These are phyloP conservation scores for Malacoraja senta DNA, from an alignment of 2,797 vertebrate species.

Conservation along the genomic window DNA sequence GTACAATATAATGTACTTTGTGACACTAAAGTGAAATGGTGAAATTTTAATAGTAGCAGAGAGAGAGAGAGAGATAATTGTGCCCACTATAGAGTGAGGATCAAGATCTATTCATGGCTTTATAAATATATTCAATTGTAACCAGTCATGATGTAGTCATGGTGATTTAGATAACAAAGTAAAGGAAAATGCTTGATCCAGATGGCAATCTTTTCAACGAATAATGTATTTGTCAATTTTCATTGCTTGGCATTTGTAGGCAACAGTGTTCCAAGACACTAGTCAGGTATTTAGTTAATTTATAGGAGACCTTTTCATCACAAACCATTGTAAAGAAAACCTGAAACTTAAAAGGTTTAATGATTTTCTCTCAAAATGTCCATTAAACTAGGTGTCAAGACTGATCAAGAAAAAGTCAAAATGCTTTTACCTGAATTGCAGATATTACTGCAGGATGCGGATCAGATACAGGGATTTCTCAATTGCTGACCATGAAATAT, in stretches of 20 bases:
- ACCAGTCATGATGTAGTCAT: slow-evolving; percentile 26
- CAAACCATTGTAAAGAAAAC: background rate
- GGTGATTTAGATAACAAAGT: slow-evolving; percentile 25
- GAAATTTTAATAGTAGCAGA: background rate
- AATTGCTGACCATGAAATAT: background rate
- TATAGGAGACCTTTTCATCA: background rate
- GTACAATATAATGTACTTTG: background rate
- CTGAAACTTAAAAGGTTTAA: background rate
- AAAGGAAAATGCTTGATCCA: background rate
- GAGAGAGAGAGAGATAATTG: slow-evolving; percentile 16
- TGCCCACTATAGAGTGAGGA: background rate
- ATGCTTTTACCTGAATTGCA: background rate
- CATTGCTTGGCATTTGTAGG: slow-evolving; percentile 9
- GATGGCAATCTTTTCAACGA: slow-evolving; percentile 17
- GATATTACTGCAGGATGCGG: background rate
- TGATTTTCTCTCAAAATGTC: background rate
- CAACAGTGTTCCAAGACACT: background rate
- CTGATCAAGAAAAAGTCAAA: background rate
- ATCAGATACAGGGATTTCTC: background rate
- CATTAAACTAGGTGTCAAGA: background rate
- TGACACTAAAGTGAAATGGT: background rate
- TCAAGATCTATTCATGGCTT: slow-evolving; percentile 19
- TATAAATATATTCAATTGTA: background rate
- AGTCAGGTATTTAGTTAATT: background rate
- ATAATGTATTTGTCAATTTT: background rate